Base-by-base conservation (phyloP, 2,888 invertebrate genomes). In the Graphium colonna region DNA sequence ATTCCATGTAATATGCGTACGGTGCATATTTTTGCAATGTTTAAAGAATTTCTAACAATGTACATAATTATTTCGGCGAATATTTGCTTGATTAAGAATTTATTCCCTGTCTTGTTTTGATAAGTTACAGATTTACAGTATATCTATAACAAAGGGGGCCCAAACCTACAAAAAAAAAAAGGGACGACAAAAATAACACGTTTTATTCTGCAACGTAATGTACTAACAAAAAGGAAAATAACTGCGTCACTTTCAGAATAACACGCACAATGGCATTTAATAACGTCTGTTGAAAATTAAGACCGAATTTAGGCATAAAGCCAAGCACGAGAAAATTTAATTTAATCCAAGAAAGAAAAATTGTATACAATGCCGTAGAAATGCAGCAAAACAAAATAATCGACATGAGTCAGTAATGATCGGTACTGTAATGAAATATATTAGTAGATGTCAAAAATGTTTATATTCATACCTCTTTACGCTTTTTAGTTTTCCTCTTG, bases 401-500 rank as follows among this genome's bases (percentile, higher is more conserved):
- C 13, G 16, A 10, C 9, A 41, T 43, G 10, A 16, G 36, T 47
- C 3, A 8, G 33, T 12, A 52, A 26, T 26, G 52, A 46, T 51
- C 51, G 1, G 28, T 41, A 39, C 44, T 36, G 7, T 31, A 7
- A 36, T 36, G 12, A 13, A 36, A 36, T 31, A 10, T 31, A 31
- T 36, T n/a, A 3, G 9, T 36, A 36, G 5, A n/a, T 36, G n/a
- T n/a, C 9, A 13, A 3, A 36, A 36, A 12, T 12, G 36, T 36
- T n/a, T 36, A 36, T 12, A 36, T n/a, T 67, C 80, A 69, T 73
- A 87, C 89, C 75, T 89, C 89, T 76, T 87, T 89, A 55, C 89
- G 89, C 67, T 87, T 89, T 73, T 84, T 87, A 58, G 79, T 80
- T 79, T 89, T 89, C 57, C 89, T 79, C 71, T 89, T 89, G 63